Base-by-base conservation (phyloP, 2,888 invertebrate species). In the Hemicrepidius hirtus region DNA sequence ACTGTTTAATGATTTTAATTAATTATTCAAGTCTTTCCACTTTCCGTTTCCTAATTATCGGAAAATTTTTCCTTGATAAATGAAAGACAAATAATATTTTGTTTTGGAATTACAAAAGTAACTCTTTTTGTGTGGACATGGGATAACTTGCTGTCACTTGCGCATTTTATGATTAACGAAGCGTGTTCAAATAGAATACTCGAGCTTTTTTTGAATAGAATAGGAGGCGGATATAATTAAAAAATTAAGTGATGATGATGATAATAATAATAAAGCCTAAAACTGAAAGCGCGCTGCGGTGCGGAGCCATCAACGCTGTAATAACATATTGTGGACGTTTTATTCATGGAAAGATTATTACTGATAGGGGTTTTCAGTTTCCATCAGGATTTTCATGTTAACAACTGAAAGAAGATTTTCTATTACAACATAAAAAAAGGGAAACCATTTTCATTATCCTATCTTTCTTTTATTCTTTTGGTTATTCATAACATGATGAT, bases 81-180 rank as follows among this genome's bases (percentile, higher is more conserved):
- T n/a, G n/a, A n/a, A n/a, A n/a, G n/a, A n/a, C n/a, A n/a, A n/a
- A n/a, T n/a, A n/a, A n/a, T n/a, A n/a, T n/a, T n/a, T n/a, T n/a
- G n/a, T n/a, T n/a, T n/a, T n/a, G n/a, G n/a, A n/a, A n/a, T n/a
- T n/a, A n/a, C n/a, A n/a, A n/a, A n/a, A n/a, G n/a, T n/a, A n/a
- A n/a, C n/a, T n/a, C 12, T 57, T 55, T 32, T 57, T 57, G 57
- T 13, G n/a, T 57, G 57, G 37, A 57, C 57, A 16, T 57, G 35
- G 35, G 16, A 37, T 57, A 37, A 57, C 57, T 16, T 37, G 28
- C 53, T 53, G 57, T 57, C 35, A 32, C 4, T 16, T 35, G 18
- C 55, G 55, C 32, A 55, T 55, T 55, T 32, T 55, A 12, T 35
- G 13, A 55, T 32, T 35, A 55, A 18, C 55, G 32, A 35, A 55